A percentile compares a stretch with the other conserved stretches of the same genome.
These are phyloP conservation scores for Sapajus apella DNA, from an alignment of 2,113 vertebrate genomes.

Conservation along the genomic window DNA sequence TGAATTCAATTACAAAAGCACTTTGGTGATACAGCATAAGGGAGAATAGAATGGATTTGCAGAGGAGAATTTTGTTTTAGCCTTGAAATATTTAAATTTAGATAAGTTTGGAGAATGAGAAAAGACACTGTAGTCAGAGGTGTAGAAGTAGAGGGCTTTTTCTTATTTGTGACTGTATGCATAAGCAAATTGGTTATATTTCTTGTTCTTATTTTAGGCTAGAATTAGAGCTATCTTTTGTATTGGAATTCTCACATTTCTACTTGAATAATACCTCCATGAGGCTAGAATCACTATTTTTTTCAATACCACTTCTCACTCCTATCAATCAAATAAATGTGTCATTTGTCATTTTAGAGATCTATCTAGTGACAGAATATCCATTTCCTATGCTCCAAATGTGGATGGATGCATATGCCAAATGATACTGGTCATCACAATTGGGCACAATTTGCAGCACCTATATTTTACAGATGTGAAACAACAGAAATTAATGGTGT, in stretches of 20 bases:
- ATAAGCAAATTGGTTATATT: not conserved
- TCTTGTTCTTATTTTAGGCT: not conserved
- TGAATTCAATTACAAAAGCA: not conserved
- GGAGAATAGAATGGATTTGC: not conserved
- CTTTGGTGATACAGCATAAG: not conserved
- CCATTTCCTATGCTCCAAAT: not conserved
- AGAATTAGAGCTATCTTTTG: slow-evolving; percentile 17
- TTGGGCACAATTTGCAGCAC: not conserved
- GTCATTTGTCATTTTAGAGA: not conserved
- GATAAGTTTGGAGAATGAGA: not conserved
- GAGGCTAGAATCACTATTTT: not conserved
- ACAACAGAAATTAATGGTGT: not conserved
- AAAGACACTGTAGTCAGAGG: not conserved
- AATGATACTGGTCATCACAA: not conserved
- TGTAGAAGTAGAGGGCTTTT: not conserved
- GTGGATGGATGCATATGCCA: not conserved
- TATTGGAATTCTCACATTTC: not conserved
- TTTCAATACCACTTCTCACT: not conserved
- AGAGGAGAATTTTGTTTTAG: not conserved
- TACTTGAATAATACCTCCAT: not conserved
- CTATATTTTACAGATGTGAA: not conserved
- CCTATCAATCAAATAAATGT: not conserved
- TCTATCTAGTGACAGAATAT: not conserved
- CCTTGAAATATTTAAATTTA: not conserved
- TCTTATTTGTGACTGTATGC: not conserved